Percentiles rank a stretch among this genome's conserved stretches.
Evolutionary conservation across 2,113 vertebrate genomes (phyloP).

Genomic region (Conger conger): DNA sequence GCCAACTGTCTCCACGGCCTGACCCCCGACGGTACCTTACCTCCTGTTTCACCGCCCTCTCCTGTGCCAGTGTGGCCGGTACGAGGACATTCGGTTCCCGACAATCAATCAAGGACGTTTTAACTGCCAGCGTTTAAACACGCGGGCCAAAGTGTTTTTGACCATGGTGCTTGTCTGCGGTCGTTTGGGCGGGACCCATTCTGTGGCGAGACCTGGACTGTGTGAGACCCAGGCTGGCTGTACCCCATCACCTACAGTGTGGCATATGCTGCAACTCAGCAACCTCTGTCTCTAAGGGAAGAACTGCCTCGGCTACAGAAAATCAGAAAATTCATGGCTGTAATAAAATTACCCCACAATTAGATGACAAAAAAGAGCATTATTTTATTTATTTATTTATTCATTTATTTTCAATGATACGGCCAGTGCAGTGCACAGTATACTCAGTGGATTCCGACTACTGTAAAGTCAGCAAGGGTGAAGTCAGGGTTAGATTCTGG

Average conservation of each 20-base stretch:
- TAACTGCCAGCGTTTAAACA: background rate
- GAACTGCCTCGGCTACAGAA: background rate
- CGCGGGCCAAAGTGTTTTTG: background rate
- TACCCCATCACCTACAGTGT: background rate
- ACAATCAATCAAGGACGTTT: background rate
- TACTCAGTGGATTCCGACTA: no score
- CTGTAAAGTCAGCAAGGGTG: no score
- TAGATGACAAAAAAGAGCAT: no score
- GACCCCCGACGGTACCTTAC: background rate
- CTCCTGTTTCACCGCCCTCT: background rate
- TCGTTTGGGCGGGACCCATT: background rate
- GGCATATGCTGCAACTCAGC: background rate
- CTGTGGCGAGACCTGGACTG: background rate
- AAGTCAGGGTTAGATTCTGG: no score
- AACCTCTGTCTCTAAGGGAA: background rate
- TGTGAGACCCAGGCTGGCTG: background rate
- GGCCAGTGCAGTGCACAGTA: no score
- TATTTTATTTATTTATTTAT: no score
- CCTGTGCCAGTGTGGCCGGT: background rate
- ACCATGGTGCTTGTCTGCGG: background rate
- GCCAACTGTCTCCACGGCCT: conserved; percentile 19
- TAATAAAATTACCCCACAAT: no score
- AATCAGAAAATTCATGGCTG: no score
- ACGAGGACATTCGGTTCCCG: background rate
- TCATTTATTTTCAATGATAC: no score